Percentiles rank a stretch among this genome's conserved stretches.
These are phyloP conservation scores for Hecatera dysodea DNA, from an alignment of 2,888 invertebrate species.

Conservation along the genomic window DNA sequence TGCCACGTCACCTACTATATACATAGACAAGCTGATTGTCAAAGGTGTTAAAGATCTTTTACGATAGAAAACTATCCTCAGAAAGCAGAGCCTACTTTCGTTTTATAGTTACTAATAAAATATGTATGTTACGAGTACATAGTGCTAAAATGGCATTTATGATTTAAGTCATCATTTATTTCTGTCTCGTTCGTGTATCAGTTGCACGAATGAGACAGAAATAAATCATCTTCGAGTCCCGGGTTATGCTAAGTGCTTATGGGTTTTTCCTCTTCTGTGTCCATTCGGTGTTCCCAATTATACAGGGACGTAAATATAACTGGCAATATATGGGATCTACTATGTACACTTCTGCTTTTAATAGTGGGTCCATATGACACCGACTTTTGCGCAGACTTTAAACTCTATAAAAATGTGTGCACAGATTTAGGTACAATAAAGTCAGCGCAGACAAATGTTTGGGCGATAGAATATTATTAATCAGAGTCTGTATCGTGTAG, in stretches of 20 bases:
- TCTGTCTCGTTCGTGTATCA: neutral
- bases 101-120: constrained; percentile 20
- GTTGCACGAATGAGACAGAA: neutral
- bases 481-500: no score
- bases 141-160: constrained; percentile 8
- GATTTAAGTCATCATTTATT: neutral
- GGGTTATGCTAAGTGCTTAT: neutral
- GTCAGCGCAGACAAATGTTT: no score
- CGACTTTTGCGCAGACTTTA: no score
- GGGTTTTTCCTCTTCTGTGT: no score
- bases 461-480: no score
- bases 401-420: no score
- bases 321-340: neutral
- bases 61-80: neutral
- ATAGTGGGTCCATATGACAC: no score
- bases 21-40: neutral
- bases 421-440: no score
- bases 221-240: neutral
- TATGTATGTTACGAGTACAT: constrained; percentile 15
- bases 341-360: no score
- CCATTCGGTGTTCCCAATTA: no score
- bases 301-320: neutral
- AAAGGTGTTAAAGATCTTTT: constrained; percentile 8
- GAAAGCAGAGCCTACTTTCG: neutral
- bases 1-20: neutral